Conservation (phyloP, 2,113 vertebrate genomes). For the Bos indicus region DNA sequence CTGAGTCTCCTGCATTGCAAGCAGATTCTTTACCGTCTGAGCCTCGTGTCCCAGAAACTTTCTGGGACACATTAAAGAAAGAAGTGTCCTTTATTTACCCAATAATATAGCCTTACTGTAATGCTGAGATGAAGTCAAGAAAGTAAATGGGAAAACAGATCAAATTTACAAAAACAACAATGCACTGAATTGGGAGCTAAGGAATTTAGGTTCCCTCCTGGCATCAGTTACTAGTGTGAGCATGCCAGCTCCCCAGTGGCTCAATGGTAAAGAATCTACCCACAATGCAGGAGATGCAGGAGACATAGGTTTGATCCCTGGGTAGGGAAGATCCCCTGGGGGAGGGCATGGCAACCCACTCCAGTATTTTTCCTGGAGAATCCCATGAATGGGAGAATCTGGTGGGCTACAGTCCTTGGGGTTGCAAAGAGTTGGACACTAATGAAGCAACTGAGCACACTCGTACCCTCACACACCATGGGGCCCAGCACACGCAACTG, state of each 20-base stretch:
- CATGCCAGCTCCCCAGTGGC: background rate
- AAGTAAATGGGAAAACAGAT: background rate
- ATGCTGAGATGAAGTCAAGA: background rate
- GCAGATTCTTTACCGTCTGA: background rate
- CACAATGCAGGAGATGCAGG: background rate
- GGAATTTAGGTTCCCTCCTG: background rate
- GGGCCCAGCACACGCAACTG: fast-evolving
- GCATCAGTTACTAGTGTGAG: background rate
- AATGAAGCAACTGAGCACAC: background rate
- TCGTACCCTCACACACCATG: background rate
- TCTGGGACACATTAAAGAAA: background rate
- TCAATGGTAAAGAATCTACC: background rate
- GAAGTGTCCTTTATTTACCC: background rate
- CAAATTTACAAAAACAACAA: background rate
- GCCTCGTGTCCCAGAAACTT: background rate
- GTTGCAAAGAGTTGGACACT: background rate
- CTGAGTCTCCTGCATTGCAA: background rate
- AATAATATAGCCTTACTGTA: background rate
- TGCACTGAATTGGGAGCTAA: background rate
- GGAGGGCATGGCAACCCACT: background rate
- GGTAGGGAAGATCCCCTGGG: background rate
- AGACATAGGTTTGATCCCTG: background rate
- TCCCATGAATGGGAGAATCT: background rate
- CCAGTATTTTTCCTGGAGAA: background rate
- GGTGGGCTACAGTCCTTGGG: background rate